Percentiles rank a stretch among this genome's conserved stretches.
Conservation (phyloP, 2,113 vertebrate species). For the Hyaena hyaena region DNA sequence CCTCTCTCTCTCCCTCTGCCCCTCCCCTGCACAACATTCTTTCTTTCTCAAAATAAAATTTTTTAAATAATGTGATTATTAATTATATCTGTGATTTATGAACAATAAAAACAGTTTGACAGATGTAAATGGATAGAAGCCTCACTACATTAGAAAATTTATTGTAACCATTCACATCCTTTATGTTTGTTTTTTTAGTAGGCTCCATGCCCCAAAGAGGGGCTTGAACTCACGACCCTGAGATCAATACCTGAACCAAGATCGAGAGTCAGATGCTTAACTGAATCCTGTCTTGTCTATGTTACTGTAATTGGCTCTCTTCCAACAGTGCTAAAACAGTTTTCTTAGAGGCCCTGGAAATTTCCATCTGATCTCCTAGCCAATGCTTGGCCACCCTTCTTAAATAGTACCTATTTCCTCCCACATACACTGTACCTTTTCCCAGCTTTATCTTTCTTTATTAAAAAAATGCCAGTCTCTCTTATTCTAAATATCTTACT, state of each 20-base stretch:
- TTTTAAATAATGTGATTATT: not conserved
- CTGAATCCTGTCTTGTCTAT: not conserved
- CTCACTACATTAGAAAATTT: not conserved
- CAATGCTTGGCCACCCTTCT: not conserved
- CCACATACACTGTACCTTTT: not conserved
- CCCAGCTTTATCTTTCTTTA: not conserved
- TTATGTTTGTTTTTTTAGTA: too few species aligned
- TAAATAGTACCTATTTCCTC: not conserved
- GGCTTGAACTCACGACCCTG: too few species aligned
- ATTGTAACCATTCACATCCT: not conserved
- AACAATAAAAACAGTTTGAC: not conserved
- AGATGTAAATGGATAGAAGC: not conserved
- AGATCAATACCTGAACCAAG: too few species aligned
- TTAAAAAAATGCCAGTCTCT: not conserved
- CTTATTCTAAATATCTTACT: not conserved
- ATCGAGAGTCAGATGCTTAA: too few species aligned
- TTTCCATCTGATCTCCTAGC: not conserved
- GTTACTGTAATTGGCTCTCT: not conserved
- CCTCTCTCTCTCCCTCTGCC: not conserved
- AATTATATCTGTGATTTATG: constrained; percentile 14
- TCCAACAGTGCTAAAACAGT: not conserved
- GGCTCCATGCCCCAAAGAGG: too few species aligned
- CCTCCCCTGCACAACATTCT: not conserved
- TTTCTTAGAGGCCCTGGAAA: not conserved
- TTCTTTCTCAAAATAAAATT: too few species aligned